Percentiles rank a stretch among this genome's conserved stretches.
Evolutionary conservation across 2,888 invertebrate species (phyloP).

Genomic region (Eucera pruinosa): DNA sequence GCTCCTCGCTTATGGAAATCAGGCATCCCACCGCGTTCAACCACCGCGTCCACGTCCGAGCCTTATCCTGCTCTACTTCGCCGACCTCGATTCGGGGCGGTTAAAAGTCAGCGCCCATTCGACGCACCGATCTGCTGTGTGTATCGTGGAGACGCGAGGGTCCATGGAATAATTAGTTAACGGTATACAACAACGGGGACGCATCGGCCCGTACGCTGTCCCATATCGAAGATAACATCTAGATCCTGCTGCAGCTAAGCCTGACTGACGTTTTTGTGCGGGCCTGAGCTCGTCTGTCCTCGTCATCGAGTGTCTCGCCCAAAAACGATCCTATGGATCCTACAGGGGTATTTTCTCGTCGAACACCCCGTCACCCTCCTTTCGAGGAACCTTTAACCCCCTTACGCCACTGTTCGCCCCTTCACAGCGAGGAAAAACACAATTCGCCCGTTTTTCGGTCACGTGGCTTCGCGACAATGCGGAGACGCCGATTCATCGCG

Average conservation of each 20-base stretch:
- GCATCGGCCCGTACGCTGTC: conserved; percentile 46
- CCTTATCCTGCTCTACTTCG: not conserved
- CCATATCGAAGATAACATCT: conserved; percentile 76
- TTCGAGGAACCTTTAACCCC: conserved; percentile 48
- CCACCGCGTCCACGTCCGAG: conserved; percentile 3
- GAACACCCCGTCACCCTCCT: conserved; percentile 55
- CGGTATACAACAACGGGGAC: conserved; percentile 66
- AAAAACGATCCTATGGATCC: conserved; percentile 41
- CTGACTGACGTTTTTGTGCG: conserved; percentile 82
- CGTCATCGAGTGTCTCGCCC: conserved; percentile 64
- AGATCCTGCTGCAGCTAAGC: conserved; percentile 78
- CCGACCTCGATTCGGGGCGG: conserved; percentile 49
- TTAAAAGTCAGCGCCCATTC: conserved; percentile 62
- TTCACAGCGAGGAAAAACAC: conserved; percentile 67
- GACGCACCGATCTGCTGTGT: conserved; percentile 26
- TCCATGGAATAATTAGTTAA: conserved; percentile 77
- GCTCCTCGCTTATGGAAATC: conserved; percentile 38
- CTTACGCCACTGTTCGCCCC: conserved; percentile 37
- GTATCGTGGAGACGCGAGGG: conserved; percentile 35
- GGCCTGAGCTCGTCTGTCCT: conserved; percentile 73
- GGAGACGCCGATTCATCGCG: conserved; percentile 72
- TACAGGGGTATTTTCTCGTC: conserved; percentile 66
- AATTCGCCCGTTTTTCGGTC: conserved; percentile 75
- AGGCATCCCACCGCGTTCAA: conserved; percentile 9
- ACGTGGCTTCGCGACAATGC: conserved; percentile 81